phyloP scores from a whole-genome alignment of 2,797 vertebrate genomes.

The Aldrovandia affinis region DNA sequence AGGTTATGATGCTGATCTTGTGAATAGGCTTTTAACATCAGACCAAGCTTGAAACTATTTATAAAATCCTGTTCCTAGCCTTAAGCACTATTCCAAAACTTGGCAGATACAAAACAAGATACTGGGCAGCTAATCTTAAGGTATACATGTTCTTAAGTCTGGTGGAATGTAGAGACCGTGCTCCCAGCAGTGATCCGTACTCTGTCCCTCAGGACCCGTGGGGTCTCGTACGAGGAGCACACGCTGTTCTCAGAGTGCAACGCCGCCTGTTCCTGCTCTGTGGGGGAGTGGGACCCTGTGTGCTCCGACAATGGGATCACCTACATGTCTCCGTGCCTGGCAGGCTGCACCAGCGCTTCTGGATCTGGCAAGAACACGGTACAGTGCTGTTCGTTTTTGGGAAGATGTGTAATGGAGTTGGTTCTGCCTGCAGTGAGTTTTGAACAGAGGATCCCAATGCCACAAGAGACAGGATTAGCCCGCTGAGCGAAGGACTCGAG shows the following conservation, averaged over 20 bases:
- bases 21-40: background rate
- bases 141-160: background rate
- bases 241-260: conserved; percentile 81
- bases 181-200: background rate
- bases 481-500: no score
- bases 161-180: background rate
- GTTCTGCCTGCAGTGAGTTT: no score
- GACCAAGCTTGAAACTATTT: background rate
- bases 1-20: background rate
- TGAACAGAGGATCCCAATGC: no score
- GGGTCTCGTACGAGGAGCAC: conserved; percentile 59
- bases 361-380: conserved; percentile 82
- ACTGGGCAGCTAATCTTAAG: background rate
- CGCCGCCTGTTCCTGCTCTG: conserved; percentile 75
- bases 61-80: background rate
- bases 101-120: background rate
- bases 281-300: conserved; percentile 87
- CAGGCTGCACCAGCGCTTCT: conserved; percentile 80
- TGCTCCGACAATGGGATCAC: conserved; percentile 85
- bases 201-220: conserved; percentile 67
- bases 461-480: no score
- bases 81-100: no score
- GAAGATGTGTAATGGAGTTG: background rate
- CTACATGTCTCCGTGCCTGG: conserved; percentile 88
- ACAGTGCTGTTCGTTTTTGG: conserved; percentile 30